Conservation (phyloP, 2,797 vertebrate genomes). For the Rhinogobio ventralis region DNA sequence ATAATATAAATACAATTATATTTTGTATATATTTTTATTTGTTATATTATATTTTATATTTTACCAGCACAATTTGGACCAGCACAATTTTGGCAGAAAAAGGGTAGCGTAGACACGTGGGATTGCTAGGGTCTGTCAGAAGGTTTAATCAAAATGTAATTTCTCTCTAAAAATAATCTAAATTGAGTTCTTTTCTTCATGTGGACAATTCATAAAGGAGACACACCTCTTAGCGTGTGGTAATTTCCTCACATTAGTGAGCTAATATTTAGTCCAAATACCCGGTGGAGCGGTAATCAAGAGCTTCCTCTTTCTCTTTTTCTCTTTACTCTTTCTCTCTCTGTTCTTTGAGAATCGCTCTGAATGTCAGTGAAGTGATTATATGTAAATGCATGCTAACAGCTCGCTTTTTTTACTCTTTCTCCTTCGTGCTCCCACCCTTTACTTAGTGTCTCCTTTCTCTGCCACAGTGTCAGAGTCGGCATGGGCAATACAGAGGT, state of each 20-base stretch:
- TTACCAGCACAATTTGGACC: too few relatives aligned
- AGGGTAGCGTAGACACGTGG: too few relatives aligned
- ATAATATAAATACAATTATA: too few relatives aligned
- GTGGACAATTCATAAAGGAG: conserved; percentile 6
- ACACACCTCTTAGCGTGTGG: background rate
- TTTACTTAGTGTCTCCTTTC: conserved; percentile 35
- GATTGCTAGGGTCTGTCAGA: background rate
- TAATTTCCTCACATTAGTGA: conserved; percentile 46
- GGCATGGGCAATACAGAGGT: conserved; percentile 74
- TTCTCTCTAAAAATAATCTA: background rate
- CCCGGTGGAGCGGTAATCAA: conserved; percentile 1
- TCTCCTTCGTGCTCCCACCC: conserved; percentile 7
- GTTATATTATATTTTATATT: too few relatives aligned
- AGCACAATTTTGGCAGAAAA: too few relatives aligned
- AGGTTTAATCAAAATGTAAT: background rate
- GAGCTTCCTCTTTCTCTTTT: conserved; percentile 36
- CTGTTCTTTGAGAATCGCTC: conserved; percentile 6
- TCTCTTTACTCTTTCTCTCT: conserved; percentile 16
- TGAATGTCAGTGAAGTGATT: conserved; percentile 45
- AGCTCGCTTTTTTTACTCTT: conserved; percentile 21
- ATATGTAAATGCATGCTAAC: conserved; percentile 46
- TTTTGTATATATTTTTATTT: too few relatives aligned
- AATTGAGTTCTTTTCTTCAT: background rate
- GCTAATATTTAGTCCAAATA: conserved; percentile 52
- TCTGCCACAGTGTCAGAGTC: conserved; percentile 60